phyloP scores from a whole-genome alignment of 1,140 invertebrate genomes.

The Papilio dardanus region DNA sequence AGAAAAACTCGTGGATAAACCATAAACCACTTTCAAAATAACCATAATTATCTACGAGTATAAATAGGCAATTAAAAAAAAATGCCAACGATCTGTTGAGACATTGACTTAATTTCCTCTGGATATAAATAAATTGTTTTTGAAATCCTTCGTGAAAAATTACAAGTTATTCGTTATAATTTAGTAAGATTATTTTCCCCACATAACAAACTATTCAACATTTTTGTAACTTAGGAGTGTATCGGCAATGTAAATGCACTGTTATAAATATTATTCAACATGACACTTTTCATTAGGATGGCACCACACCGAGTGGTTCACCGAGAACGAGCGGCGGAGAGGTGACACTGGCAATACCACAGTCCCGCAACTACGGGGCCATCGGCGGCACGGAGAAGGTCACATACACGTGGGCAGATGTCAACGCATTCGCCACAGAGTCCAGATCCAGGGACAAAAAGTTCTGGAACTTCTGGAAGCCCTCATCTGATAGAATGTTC shows the following conservation, averaged over 20 bases:
- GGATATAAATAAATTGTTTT: background rate
- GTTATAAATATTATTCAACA: too few relatives aligned
- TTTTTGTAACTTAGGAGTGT: too few relatives aligned
- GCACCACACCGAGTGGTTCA: conserved; percentile 52
- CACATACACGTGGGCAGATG: conserved; percentile 87
- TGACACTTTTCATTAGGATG: conserved; percentile 54
- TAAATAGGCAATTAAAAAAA: background rate
- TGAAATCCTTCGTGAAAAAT: too few relatives aligned
- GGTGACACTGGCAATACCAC: conserved; percentile 58
- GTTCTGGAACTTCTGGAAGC: conserved; percentile 74
- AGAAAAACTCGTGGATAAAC: background rate
- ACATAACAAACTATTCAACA: too few relatives aligned
- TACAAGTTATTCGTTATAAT: too few relatives aligned
- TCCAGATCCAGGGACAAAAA: conserved; percentile 62
- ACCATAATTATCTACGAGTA: background rate
- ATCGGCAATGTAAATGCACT: too few relatives aligned
- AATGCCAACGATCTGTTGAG: background rate
- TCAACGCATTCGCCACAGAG: conserved; percentile 85
- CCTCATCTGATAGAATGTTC: conserved; percentile 69
- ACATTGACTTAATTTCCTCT: background rate
- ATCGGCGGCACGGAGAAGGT: conserved; percentile 81
- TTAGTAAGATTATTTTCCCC: too few relatives aligned
- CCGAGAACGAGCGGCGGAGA: conserved; percentile 64
- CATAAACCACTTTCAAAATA: background rate
- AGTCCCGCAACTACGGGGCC: conserved; percentile 62